Percentiles rank a stretch among this genome's conserved stretches.
Evolutionary conservation across 2,888 invertebrate species (phyloP).

Genomic region (Chymomyza caudatula): DNA sequence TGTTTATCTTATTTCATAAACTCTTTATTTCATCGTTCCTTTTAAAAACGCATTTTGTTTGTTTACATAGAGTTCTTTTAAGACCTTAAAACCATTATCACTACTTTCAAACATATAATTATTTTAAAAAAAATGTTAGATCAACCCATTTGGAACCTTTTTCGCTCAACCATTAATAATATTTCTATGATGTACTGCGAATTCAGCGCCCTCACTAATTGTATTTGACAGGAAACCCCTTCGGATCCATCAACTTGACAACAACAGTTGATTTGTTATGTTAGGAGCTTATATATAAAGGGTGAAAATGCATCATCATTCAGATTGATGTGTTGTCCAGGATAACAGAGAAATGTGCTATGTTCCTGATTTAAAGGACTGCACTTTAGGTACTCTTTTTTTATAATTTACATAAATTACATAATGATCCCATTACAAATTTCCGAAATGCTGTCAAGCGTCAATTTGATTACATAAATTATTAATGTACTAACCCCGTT

Average conservation of each 20-base stretch:
- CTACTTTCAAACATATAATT: background rate
- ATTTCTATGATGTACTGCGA: background rate
- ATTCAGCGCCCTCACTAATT: background rate
- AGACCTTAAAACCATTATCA: background rate
- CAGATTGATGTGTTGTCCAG: background rate
- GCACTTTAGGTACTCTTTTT: background rate
- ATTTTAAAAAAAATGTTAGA: background rate
- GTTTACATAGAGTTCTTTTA: background rate
- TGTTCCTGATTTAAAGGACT: background rate
- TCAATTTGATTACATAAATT: background rate
- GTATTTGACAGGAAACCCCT: background rate
- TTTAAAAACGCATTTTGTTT: background rate
- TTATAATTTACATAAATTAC: background rate
- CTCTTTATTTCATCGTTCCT: background rate
- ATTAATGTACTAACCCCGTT: background rate
- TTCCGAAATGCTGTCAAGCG: background rate
- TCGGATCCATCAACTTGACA: background rate
- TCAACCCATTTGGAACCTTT: background rate
- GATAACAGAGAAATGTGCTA: too few relatives aligned
- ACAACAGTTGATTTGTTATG: background rate
- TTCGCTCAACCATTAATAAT: too few relatives aligned
- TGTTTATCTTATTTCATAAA: background rate
- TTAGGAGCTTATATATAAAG: background rate
- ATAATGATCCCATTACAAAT: background rate
- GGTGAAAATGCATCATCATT: background rate